Evolutionary conservation across 2,888 invertebrate species (phyloP).

Genomic region (Gibbula magus): DNA sequence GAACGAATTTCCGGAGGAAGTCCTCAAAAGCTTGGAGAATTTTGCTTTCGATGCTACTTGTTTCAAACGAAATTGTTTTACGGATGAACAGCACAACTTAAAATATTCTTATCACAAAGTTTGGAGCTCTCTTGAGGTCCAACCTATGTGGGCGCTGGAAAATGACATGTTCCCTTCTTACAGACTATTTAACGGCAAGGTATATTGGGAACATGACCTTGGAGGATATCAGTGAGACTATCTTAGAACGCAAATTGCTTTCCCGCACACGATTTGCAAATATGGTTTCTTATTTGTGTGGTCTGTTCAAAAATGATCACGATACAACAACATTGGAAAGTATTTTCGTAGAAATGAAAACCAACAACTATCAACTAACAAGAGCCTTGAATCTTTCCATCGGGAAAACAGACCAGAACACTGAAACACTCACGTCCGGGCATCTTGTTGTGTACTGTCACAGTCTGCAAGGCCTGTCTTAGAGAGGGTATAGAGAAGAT

Average conservation of each 20-base stretch:
- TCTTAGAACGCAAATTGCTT: conserved; percentile 49
- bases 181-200: conserved; percentile 63
- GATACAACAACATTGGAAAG: conserved; percentile 48
- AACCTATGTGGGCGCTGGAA: conserved; percentile 32
- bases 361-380: conserved; percentile 42
- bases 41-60: conserved; percentile 50
- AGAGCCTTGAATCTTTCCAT: conserved; percentile 13
- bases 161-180: conserved; percentile 52
- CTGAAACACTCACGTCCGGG: conserved; percentile 12
- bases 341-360: conserved; percentile 53
- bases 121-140: conserved; percentile 49
- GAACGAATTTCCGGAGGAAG: conserved; percentile 53
- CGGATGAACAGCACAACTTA: conserved; percentile 45
- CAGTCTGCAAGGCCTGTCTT: conserved; percentile 59
- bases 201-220: conserved; percentile 55
- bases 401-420: neutral
- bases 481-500: conserved; percentile 54
- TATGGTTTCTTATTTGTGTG: conserved; percentile 59
- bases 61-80: conserved; percentile 37
- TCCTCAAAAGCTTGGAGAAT: conserved; percentile 51
- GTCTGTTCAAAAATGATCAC: conserved; percentile 53
- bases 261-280: conserved; percentile 51
- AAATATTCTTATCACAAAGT: conserved; percentile 44
- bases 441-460: conserved; percentile 53
- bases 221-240: conserved; percentile 44